These are phyloP conservation scores for Benitochromis conjunctus DNA, from an alignment of 2,113 vertebrate species.

Conservation along the genomic window DNA sequence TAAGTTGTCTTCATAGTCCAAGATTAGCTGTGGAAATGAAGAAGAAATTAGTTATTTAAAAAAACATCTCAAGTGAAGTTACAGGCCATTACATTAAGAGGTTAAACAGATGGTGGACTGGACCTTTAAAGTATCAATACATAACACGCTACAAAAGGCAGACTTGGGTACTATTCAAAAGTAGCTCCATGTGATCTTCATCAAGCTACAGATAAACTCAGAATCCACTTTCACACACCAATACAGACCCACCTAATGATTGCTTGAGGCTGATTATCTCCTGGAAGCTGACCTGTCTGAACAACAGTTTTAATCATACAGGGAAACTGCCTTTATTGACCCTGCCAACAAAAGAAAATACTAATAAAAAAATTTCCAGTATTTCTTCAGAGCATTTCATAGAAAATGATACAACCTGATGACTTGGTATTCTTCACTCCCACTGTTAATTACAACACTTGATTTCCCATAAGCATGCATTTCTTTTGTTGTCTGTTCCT, in stretches of 20 bases:
- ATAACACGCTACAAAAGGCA: neutral
- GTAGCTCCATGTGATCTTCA: neutral
- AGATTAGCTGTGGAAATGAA: neutral
- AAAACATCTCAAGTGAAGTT: neutral
- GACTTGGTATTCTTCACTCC: neutral
- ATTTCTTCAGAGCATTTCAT: neutral
- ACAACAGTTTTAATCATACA: slow-evolving; percentile 39
- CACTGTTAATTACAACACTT: neutral
- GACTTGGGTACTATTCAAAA: neutral
- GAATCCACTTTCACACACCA: slow-evolving; percentile 4
- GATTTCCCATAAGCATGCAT: neutral
- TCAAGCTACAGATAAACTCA: neutral
- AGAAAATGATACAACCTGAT: neutral
- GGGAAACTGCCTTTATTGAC: neutral
- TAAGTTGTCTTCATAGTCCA: neutral
- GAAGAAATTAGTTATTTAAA: neutral
- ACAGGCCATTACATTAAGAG: neutral
- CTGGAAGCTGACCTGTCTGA: slow-evolving; percentile 38
- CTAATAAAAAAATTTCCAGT: neutral
- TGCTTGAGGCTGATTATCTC: slow-evolving; percentile 31
- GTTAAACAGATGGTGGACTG: neutral
- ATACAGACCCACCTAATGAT: neutral
- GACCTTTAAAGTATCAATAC: neutral
- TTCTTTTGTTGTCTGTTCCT: neutral
- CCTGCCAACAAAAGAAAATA: neutral